Conservation (phyloP, 1,140 invertebrate species). For the Drosophila carrolli region DNA sequence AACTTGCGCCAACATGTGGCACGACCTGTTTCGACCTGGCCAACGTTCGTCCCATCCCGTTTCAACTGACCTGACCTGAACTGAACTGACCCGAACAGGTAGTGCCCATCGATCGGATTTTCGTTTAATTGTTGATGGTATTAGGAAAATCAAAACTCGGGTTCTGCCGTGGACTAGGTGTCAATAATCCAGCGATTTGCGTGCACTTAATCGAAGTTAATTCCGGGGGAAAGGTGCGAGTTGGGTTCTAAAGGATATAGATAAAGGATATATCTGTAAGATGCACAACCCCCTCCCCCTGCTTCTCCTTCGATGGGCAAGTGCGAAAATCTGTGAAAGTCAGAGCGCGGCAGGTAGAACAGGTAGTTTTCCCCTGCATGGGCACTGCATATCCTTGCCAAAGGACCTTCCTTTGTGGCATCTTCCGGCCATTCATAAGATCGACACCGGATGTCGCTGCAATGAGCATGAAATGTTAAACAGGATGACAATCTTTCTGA, state of each 20-base stretch:
- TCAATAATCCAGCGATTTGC: constrained; percentile 77
- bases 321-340: constrained; percentile 55
- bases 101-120: constrained; percentile 6
- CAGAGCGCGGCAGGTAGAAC: constrained; percentile 52
- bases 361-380: constrained; percentile 9
- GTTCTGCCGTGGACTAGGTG: constrained; percentile 50
- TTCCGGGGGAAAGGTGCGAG: constrained; percentile 21
- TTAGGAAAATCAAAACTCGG: constrained; percentile 79
- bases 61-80: neutral
- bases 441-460: constrained; percentile 56
- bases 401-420: constrained; percentile 39
- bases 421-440: constrained; percentile 62
- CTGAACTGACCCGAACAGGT: constrained; percentile 45
- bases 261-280: neutral
- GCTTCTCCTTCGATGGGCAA: constrained; percentile 19
- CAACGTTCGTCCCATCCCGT: neutral
- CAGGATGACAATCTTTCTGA: neutral
- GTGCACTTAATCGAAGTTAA: constrained; percentile 79
- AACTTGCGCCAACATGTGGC: constrained; percentile 77
- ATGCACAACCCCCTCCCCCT: neutral
- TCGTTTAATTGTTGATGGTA: constrained; percentile 81
- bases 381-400: neutral
- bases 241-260: neutral
- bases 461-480: constrained; percentile 20
- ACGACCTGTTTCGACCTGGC: constrained; percentile 38